These are phyloP conservation scores for Myotis vivesi DNA, from an alignment of 2,797 vertebrate species.

Conservation along the genomic window DNA sequence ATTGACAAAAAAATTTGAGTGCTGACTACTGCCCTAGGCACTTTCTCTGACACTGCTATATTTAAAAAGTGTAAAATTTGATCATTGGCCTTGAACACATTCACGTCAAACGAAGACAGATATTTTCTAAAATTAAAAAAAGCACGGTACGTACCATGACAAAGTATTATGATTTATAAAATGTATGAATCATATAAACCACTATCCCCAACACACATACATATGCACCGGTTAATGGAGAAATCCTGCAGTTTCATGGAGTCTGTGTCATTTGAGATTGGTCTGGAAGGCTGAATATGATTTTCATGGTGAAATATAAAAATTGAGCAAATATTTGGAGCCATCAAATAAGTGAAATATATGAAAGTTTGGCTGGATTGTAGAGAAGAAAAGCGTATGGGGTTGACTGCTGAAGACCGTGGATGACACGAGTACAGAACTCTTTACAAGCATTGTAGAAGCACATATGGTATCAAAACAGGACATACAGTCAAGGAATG, in stretches of 20 bases:
- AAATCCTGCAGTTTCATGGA: neutral
- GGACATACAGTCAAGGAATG: neutral
- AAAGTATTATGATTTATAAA: neutral
- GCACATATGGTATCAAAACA: neutral
- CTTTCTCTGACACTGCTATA: neutral
- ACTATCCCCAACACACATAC: fast-evolving
- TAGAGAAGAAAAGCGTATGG: neutral
- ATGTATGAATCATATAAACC: neutral
- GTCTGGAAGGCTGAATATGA: neutral
- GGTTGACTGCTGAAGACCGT: neutral
- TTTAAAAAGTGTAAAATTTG: neutral
- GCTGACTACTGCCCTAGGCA: neutral
- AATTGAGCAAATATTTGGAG: neutral
- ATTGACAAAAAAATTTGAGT: constrained; percentile 38
- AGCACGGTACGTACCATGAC: neutral
- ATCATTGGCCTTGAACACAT: neutral
- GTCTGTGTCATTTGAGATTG: neutral
- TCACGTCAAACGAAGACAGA: neutral
- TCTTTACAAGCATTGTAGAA: neutral
- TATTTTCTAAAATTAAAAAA: neutral
- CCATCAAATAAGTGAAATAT: neutral
- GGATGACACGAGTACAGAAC: neutral
- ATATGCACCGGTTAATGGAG: neutral
- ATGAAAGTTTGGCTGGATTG: neutral
- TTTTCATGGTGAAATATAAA: neutral